A percentile compares a stretch with the other conserved stretches of the same genome.
These are phyloP conservation scores for Darevskia mixta DNA, from an alignment of 2,797 vertebrate genomes.

Conservation along the genomic window DNA sequence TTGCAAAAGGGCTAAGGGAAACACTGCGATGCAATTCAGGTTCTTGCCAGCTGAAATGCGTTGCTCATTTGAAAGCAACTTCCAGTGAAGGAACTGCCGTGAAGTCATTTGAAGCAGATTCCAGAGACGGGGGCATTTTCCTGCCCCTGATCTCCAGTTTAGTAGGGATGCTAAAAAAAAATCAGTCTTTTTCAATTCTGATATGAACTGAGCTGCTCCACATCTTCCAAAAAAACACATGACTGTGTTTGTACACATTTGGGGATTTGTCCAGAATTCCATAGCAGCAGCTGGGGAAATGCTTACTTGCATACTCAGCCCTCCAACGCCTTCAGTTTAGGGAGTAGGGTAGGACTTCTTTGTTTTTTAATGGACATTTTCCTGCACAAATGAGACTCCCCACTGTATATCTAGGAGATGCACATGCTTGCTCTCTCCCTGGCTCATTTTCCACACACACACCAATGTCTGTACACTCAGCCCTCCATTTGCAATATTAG, in stretches of 20 bases:
- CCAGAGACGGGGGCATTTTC: neutral
- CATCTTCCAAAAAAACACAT: neutral
- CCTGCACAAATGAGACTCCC: too few relatives aligned
- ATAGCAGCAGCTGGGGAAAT: too few relatives aligned
- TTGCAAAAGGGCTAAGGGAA: neutral
- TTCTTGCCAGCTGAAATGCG: neutral
- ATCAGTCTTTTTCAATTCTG: neutral
- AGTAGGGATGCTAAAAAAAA: neutral
- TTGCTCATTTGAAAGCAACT: neutral
- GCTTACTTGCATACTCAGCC: too few relatives aligned
- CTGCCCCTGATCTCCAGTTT: neutral
- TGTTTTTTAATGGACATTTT: too few relatives aligned
- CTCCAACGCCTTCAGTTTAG: too few relatives aligned
- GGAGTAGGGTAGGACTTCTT: too few relatives aligned
- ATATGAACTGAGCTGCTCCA: neutral
- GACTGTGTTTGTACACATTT: neutral
- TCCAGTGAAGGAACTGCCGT: neutral
- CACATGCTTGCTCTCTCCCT: too few relatives aligned
- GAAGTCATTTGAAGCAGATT: neutral
- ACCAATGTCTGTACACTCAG: too few relatives aligned
- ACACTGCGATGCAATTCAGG: neutral
- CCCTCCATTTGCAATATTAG: too few relatives aligned
- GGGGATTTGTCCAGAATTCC: neutral
- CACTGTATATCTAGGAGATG: too few relatives aligned
- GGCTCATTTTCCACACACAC: too few relatives aligned